Percentiles rank a stretch among this genome's conserved stretches.
phyloP scores from a whole-genome alignment of 2,888 invertebrate species.

The Rhamnusium bicolor region DNA sequence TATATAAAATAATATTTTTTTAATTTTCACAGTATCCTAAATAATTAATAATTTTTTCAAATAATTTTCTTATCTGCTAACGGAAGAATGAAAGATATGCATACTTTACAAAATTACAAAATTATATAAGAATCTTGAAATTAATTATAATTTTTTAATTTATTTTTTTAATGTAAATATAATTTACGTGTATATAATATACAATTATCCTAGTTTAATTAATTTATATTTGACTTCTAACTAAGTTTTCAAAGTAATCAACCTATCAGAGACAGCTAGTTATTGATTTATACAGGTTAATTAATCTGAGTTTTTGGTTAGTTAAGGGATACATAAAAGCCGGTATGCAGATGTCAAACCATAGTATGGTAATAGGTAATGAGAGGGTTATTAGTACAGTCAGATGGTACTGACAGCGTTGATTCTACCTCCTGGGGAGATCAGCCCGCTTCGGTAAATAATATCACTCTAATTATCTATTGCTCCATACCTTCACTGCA shows the following conservation, averaged over 20 bases:
- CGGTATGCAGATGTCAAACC: slow-evolving; percentile 63
- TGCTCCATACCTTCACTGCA: slow-evolving; percentile 21
- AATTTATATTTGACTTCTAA: slow-evolving; percentile 35
- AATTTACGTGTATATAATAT: background rate
- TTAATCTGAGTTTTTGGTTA: slow-evolving; percentile 68
- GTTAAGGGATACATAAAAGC: slow-evolving; percentile 66
- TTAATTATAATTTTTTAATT: background rate
- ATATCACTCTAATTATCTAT: slow-evolving; percentile 56
- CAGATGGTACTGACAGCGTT: slow-evolving; percentile 64
- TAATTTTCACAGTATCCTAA: no score
- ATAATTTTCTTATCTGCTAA: no score
- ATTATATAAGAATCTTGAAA: background rate
- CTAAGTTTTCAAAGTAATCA: slow-evolving; percentile 49
- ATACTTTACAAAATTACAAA: no score
- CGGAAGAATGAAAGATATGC: no score
- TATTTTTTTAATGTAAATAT: background rate
- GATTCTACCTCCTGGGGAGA: slow-evolving; percentile 60
- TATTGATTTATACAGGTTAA: slow-evolving; percentile 66
- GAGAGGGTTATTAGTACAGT: slow-evolving; percentile 67
- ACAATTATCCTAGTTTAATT: slow-evolving; percentile 32
- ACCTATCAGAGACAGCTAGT: slow-evolving; percentile 66
- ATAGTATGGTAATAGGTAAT: slow-evolving; percentile 67
- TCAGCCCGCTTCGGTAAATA: slow-evolving; percentile 52
- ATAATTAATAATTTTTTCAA: no score
- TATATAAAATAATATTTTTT: no score